Percentiles rank a stretch among this genome's conserved stretches.
Conservation (phyloP, 2,888 invertebrate species). For the Caenorhabditis uteleia region DNA sequence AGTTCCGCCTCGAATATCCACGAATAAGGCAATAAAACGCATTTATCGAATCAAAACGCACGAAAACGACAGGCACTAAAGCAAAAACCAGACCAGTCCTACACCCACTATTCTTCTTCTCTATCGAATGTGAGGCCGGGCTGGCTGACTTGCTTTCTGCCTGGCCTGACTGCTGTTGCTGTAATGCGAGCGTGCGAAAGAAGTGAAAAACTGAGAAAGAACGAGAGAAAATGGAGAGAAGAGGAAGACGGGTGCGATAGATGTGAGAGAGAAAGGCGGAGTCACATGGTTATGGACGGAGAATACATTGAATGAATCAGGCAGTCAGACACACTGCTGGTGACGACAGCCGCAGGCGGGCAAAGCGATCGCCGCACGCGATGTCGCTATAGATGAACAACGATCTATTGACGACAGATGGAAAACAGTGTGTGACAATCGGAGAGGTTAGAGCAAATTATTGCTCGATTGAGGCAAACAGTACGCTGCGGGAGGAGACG, state of each 20-base stretch:
- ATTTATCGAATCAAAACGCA: too few relatives aligned
- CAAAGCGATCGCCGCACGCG: slow-evolving; percentile 10
- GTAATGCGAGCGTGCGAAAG: slow-evolving; percentile 40
- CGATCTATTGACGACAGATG: slow-evolving; percentile 36
- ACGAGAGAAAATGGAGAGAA: slow-evolving; percentile 8
- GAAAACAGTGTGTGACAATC: neutral
- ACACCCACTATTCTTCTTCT: slow-evolving; percentile 8
- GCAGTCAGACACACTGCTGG: slow-evolving; percentile 10
- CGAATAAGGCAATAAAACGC: too few relatives aligned
- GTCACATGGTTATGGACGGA: too few relatives aligned
- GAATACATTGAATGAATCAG: neutral
- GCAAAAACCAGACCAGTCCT: slow-evolving; percentile 35
- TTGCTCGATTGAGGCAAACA: too few relatives aligned
- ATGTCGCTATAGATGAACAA: slow-evolving; percentile 17
- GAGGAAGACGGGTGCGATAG: slow-evolving; percentile 7
- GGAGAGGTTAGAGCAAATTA: slow-evolving; percentile 2
- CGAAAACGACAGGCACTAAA: too few relatives aligned
- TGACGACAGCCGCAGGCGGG: neutral
- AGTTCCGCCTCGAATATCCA: too few relatives aligned
- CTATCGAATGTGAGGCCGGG: slow-evolving; percentile 27
- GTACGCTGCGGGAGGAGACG: too few relatives aligned
- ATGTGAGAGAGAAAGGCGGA: slow-evolving; percentile 9
- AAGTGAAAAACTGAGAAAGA: slow-evolving; percentile 7
- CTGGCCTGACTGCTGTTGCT: too few relatives aligned
- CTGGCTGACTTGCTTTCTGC: slow-evolving; percentile 30